A percentile compares a stretch with the other conserved stretches of the same genome.
Conservation (phyloP, 2,113 vertebrate genomes). For the Agapornis roseicollis region DNA sequence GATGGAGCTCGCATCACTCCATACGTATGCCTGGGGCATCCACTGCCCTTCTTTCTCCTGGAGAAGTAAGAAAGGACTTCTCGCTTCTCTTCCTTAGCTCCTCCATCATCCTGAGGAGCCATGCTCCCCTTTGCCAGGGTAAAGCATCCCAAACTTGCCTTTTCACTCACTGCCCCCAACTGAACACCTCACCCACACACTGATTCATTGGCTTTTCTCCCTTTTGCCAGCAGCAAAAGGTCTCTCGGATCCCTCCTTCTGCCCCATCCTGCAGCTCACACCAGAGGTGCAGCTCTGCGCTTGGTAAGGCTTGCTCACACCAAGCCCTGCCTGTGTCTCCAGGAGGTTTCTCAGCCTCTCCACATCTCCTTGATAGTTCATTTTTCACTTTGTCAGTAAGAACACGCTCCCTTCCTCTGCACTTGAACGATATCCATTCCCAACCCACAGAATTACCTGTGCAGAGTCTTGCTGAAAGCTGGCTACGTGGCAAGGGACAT, state of each 20-base stretch:
- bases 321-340: not conserved
- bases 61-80: not conserved
- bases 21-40: accelerated
- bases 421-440: not conserved
- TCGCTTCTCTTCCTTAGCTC: not conserved
- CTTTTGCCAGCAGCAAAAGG: not conserved
- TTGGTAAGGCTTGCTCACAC: accelerated
- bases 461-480: too few species aligned
- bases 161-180: not conserved
- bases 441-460: not conserved
- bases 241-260: not conserved
- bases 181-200: not conserved
- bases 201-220: not conserved
- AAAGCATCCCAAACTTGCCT: not conserved
- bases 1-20: not conserved
- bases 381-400: not conserved
- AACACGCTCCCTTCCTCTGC: not conserved
- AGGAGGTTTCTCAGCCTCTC: not conserved
- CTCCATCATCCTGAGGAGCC: not conserved
- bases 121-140: not conserved
- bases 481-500: too few species aligned
- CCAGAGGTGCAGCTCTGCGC: not conserved
- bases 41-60: not conserved
- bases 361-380: not conserved
- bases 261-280: not conserved